Percentiles rank a stretch among this genome's conserved stretches.
These are phyloP conservation scores for Synergus laeviventris DNA, from an alignment of 2,888 invertebrate species.

Conservation along the genomic window DNA sequence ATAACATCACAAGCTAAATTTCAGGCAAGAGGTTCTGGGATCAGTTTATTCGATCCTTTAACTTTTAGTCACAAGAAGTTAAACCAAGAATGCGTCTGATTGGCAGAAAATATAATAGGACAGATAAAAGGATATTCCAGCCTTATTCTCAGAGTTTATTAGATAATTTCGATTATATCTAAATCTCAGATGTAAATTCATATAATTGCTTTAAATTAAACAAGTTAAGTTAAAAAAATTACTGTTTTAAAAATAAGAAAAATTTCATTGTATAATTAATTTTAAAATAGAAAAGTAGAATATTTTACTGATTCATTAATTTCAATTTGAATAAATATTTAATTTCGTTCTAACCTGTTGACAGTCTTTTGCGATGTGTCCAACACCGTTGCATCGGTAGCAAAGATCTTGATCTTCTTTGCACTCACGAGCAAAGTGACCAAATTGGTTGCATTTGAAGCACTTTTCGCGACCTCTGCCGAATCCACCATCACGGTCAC, in stretches of 20 bases:
- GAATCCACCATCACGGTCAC: conserved; percentile 75
- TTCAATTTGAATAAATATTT: conserved; percentile 6
- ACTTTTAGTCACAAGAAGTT: too few species aligned
- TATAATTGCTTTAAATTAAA: not conserved
- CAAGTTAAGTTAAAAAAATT: not conserved
- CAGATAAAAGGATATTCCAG: not conserved
- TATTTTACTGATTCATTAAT: not conserved
- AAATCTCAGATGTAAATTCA: not conserved
- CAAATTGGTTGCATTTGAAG: conserved; percentile 96
- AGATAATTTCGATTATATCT: not conserved
- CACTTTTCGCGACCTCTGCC: conserved; percentile 88
- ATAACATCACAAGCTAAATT: too few species aligned
- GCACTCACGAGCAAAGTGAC: conserved; percentile 95
- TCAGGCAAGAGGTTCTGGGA: too few species aligned
- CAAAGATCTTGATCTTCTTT: conserved; percentile 94
- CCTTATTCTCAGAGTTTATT: not conserved
- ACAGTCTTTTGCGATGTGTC: conserved; percentile 96
- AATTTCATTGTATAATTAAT: not conserved
- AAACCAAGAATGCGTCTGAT: not conserved
- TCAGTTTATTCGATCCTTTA: too few species aligned
- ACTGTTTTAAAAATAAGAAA: not conserved
- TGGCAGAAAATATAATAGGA: not conserved
- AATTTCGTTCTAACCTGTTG: conserved; percentile 79
- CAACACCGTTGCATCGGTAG: conserved; percentile 93
- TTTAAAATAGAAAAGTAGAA: not conserved